A percentile compares a stretch with the other conserved stretches of the same genome.
These are phyloP conservation scores for Phaonia tiefii DNA, from an alignment of 2,888 invertebrate species.

Conservation along the genomic window DNA sequence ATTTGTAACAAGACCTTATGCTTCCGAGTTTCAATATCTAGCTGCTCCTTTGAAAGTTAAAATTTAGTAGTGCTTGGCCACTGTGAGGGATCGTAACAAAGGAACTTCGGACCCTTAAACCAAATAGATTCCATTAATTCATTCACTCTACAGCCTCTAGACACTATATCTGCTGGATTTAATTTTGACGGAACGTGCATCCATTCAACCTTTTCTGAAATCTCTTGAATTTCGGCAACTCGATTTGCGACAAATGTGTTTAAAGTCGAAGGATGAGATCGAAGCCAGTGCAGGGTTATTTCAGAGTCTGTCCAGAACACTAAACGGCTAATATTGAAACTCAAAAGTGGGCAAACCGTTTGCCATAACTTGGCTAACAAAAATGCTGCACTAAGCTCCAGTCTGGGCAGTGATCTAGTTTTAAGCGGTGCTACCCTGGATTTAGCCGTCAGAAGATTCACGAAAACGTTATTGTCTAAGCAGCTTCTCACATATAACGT, in stretches of 20 bases:
- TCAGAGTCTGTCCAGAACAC: conserved; percentile 46
- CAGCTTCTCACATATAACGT: background rate
- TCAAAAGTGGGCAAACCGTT: conserved; percentile 13
- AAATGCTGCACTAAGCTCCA: too few relatives aligned
- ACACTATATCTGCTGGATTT: too few relatives aligned
- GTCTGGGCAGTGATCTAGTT: too few relatives aligned
- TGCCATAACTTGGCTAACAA: conserved; percentile 51
- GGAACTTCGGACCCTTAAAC: background rate
- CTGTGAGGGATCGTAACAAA: background rate
- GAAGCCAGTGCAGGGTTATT: too few relatives aligned
- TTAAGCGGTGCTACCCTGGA: too few relatives aligned
- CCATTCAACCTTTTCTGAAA: too few relatives aligned
- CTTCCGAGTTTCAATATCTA: too few relatives aligned
- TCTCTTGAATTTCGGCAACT: conserved; percentile 37
- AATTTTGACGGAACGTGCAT: too few relatives aligned
- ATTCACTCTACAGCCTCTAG: background rate
- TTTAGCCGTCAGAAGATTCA: conserved; percentile 41
- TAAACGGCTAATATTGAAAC: conserved; percentile 1
- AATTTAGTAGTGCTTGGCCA: too few relatives aligned
- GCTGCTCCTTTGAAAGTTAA: too few relatives aligned
- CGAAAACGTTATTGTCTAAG: background rate
- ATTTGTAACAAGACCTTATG: too few relatives aligned
- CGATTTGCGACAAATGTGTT: conserved; percentile 27
- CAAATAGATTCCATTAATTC: background rate
- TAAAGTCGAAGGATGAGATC: conserved; percentile 34